A percentile compares a stretch with the other conserved stretches of the same genome.
Evolutionary conservation across 1,140 invertebrate species (phyloP).

Genomic region (Meloidogyne floridensis): DNA sequence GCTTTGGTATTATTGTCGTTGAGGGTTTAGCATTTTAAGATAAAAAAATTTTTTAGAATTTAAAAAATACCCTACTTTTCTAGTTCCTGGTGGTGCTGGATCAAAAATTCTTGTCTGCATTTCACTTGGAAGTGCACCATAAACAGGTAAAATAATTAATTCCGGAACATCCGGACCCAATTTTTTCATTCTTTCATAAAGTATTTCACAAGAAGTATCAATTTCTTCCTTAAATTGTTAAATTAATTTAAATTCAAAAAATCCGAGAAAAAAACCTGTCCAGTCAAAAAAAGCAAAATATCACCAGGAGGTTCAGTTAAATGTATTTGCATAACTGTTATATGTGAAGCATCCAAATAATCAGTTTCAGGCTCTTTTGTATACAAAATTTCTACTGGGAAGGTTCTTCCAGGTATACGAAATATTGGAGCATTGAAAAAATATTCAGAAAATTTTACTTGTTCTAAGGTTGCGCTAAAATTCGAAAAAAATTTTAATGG

Average conservation of each 20-base stretch:
- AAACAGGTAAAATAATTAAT: slow-evolving; percentile 94
- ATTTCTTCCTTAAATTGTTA: slow-evolving; percentile 86
- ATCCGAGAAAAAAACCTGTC: slow-evolving; percentile 68
- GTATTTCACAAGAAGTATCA: slow-evolving; percentile 95
- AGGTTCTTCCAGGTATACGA: slow-evolving; percentile 91
- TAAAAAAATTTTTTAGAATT: too few relatives aligned
- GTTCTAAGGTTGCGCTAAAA: slow-evolving; percentile 67
- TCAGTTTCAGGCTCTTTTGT: slow-evolving; percentile 98
- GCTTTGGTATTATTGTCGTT: too few relatives aligned
- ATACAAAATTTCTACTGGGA: slow-evolving; percentile 94
- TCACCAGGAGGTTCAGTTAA: slow-evolving; percentile 91
- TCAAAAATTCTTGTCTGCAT: slow-evolving; percentile 99
- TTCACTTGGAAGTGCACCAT: slow-evolving; percentile 92
- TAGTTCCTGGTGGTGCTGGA: slow-evolving; percentile 91
- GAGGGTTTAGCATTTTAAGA: too few relatives aligned
- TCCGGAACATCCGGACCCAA: slow-evolving; percentile 95
- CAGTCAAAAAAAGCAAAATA: slow-evolving; percentile 89
- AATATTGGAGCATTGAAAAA: slow-evolving; percentile 77
- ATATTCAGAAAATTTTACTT: slow-evolving; percentile 72
- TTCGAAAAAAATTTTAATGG: too few relatives aligned
- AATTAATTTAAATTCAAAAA: background rate
- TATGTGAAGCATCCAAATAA: slow-evolving; percentile 86
- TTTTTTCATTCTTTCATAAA: slow-evolving; percentile 97
- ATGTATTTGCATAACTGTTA: slow-evolving; percentile 99
- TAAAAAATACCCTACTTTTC: slow-evolving; percentile 74